These are phyloP conservation scores for Listrodromus nycthemerus DNA, from an alignment of 2,888 invertebrate genomes.

Conservation along the genomic window DNA sequence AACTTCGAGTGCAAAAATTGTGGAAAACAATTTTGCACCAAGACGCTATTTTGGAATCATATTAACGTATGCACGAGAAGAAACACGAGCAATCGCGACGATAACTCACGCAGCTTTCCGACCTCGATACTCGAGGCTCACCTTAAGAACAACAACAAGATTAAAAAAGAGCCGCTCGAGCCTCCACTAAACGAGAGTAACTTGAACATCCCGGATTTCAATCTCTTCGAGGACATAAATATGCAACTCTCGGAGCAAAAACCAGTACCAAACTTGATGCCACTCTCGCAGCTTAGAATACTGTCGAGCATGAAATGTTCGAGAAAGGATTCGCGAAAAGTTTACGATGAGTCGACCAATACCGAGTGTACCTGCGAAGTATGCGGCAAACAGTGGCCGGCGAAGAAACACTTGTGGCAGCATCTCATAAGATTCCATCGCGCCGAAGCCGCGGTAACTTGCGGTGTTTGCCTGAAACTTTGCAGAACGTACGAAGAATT, in stretches of 20 bases:
- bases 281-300: conserved; percentile 75
- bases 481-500: conserved; percentile 85
- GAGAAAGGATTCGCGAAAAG: conserved; percentile 84
- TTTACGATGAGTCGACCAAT: conserved; percentile 85
- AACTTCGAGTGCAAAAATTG: conserved; percentile 82
- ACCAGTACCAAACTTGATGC: conserved; percentile 82
- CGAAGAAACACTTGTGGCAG: conserved; percentile 87
- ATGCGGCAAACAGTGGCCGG: conserved; percentile 87
- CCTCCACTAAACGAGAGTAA: conserved; percentile 75
- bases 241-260: conserved; percentile 82
- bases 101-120: conserved; percentile 63
- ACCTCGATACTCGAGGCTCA: conserved; percentile 80
- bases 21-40: conserved; percentile 80
- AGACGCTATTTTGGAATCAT: conserved; percentile 80
- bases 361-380: conserved; percentile 85
- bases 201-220: conserved; percentile 83
- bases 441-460: conserved; percentile 86
- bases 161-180: conserved; percentile 75
- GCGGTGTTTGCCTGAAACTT: conserved; percentile 87
- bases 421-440: conserved; percentile 87
- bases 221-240: conserved; percentile 83
- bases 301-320: conserved; percentile 77
- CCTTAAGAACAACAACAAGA: conserved; percentile 81
- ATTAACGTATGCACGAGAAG: conserved; percentile 77
- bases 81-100: conserved; percentile 47